Evolutionary conservation across 1,140 invertebrate species (phyloP), one percentile per base, ranked within the genome.

Genomic region (Eriocheir sinensis): DNA sequence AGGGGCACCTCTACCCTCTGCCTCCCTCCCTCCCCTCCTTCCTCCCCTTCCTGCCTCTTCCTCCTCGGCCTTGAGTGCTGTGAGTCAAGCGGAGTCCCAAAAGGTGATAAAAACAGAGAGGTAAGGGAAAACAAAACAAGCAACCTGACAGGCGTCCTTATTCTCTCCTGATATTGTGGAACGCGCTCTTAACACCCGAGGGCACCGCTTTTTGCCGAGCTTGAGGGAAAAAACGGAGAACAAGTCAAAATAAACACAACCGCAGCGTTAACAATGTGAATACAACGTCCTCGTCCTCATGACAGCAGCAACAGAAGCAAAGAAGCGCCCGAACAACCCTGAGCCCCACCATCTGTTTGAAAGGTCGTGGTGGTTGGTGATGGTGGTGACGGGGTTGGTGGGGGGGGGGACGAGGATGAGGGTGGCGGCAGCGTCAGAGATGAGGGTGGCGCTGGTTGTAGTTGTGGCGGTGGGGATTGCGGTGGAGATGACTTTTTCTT

Each of bases 241-340:
- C 60, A 72, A 72, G 60, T 72, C 60, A 72, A 72, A 72, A 72
- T 72, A 72, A 72, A 72, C 27, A 4, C n/a, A 72, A 72, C 60
- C 60, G n/a, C 60, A 72, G 60, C 60, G 60, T 72, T 72, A 72
- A 72, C 60, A 72, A 72, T 72, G 60, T 72, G 60, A 72, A 72
- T 72, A 72, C 60, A 72, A 72, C 60, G 60, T 72, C 60, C 60
- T 72, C 60, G n/a, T 72, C 60, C 60, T 72, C 27, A 8, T 21
- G n/a, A 72, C 60, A 72, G 4, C 27, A 1, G 27, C 12, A 21
- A 72, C 60, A 72, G 60, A 72, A n/a, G n/a, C n/a, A n/a, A n/a
- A n/a, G 60, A 72, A 21, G n/a, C 60, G 60, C 60, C 60, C 60
- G 3, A 72, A 72, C 60, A 72, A 72, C 27, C 27, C 60, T 72